These are phyloP conservation scores for Strongylocentrotus purpuratus DNA, from an alignment of 35 echinoderm and acorn worm genomes.

Conservation along the genomic window DNA sequence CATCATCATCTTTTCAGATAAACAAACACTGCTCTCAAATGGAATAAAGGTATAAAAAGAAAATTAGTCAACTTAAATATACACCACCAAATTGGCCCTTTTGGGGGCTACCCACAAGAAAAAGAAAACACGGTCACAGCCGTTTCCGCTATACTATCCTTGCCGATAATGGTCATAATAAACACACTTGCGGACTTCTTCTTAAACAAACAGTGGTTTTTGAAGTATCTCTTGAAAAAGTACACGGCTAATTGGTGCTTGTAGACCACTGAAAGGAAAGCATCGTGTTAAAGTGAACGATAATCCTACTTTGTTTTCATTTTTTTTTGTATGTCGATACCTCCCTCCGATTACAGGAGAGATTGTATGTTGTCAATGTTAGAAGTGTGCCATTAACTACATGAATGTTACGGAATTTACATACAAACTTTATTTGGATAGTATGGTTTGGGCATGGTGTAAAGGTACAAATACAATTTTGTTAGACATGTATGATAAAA, in stretches of 20 bases:
- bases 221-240: conserved; percentile 38
- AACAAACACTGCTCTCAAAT: background rate
- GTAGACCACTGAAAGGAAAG: background rate
- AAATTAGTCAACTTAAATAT: conserved; percentile 40
- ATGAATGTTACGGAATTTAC: too few species aligned
- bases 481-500: too few species aligned
- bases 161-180: conserved; percentile 32
- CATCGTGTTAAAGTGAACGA: background rate
- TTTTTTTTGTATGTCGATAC: background rate
- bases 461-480: too few species aligned
- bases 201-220: conserved; percentile 29
- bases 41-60: background rate
- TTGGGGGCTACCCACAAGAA: background rate
- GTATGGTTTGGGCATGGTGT: too few species aligned
- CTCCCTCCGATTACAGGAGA: background rate
- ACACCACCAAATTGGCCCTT: conserved; percentile 11
- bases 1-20: background rate
- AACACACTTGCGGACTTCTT: conserved; percentile 27
- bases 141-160: background rate
- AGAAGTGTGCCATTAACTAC: too few species aligned
- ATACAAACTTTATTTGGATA: too few species aligned
- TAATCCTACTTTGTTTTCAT: background rate
- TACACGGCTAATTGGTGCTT: conserved; percentile 38
- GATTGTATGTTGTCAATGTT: too few species aligned
- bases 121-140: background rate